Conservation (phyloP, 2,888 invertebrate genomes). For the Gasteruption jaculator region DNA sequence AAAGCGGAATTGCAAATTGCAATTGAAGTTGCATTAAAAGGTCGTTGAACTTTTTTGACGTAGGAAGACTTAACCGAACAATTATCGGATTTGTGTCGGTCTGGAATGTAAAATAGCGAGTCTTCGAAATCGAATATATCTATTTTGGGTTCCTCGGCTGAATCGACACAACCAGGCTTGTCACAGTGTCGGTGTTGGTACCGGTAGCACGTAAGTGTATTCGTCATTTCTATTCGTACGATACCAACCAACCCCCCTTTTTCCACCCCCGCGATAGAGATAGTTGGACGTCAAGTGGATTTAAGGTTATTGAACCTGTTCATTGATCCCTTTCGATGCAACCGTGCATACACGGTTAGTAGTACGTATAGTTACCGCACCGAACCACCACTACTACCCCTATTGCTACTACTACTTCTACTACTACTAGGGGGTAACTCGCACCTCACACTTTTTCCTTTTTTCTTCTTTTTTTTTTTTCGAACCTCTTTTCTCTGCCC, state of each 20-base stretch:
- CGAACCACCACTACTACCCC: too few relatives aligned
- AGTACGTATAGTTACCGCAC: too few relatives aligned
- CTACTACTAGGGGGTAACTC: too few relatives aligned
- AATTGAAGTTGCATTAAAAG: slow-evolving; percentile 7
- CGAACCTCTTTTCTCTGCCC: too few relatives aligned
- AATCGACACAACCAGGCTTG: slow-evolving; percentile 36
- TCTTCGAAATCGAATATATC: slow-evolving; percentile 36
- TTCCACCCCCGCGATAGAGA: too few relatives aligned
- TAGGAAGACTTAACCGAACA: slow-evolving; percentile 26
- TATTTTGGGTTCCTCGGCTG: slow-evolving; percentile 44
- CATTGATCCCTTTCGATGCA: slow-evolving; percentile 45
- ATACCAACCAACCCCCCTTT: slow-evolving; percentile 12
- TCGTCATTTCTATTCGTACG: slow-evolving; percentile 10
- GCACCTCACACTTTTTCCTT: too few relatives aligned
- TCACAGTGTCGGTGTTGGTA: too few relatives aligned
- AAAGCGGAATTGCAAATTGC: too few relatives aligned
- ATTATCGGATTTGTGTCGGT: slow-evolving; percentile 32
- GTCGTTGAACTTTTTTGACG: slow-evolving; percentile 26
- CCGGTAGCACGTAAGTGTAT: too few relatives aligned
- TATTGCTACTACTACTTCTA: too few relatives aligned
- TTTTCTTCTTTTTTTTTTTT: too few relatives aligned
- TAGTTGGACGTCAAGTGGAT: slow-evolving; percentile 43
- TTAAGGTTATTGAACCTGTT: slow-evolving; percentile 49
- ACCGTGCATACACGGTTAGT: too few relatives aligned
- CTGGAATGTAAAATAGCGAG: slow-evolving; percentile 30